Percentiles rank a stretch among this genome's conserved stretches.
Evolutionary conservation across 2,797 vertebrate species (phyloP).

Genomic region (Podarcis lilfordi): DNA sequence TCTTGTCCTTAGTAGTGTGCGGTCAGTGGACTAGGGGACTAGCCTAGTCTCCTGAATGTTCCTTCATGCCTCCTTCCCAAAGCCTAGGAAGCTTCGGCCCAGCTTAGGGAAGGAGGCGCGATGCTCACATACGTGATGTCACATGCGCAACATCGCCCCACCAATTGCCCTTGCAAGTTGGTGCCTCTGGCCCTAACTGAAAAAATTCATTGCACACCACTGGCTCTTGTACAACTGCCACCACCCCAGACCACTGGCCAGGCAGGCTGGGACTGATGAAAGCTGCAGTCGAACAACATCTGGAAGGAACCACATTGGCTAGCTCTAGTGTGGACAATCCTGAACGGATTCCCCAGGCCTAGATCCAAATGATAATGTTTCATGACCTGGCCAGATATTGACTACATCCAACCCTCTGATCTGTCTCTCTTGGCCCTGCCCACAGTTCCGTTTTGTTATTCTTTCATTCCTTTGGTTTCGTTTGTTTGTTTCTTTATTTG

Average conservation of each 20-base stretch:
- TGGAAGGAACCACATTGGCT: background rate
- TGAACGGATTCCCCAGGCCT: background rate
- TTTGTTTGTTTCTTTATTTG: background rate
- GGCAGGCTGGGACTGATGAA: background rate
- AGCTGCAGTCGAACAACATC: background rate
- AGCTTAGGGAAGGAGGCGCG: background rate
- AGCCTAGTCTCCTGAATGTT: too few relatives aligned
- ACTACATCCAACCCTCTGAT: background rate
- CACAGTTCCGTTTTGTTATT: background rate
- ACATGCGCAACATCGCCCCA: too few relatives aligned
- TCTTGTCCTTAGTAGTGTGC: background rate
- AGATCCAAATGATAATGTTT: background rate
- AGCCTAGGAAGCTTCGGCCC: background rate
- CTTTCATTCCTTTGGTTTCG: background rate
- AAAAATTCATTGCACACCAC: too few relatives aligned
- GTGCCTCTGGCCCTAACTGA: too few relatives aligned
- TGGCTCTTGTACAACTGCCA: background rate
- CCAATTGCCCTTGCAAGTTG: too few relatives aligned
- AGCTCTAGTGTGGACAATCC: background rate
- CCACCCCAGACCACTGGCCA: background rate
- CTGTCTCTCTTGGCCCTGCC: background rate
- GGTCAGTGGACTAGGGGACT: too few relatives aligned
- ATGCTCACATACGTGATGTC: too few relatives aligned
- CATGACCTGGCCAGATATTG: background rate
- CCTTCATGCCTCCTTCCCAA: too few relatives aligned